Evolutionary conservation across 2,113 vertebrate species (phyloP).

Genomic region (Dryoscopus gambensis): DNA sequence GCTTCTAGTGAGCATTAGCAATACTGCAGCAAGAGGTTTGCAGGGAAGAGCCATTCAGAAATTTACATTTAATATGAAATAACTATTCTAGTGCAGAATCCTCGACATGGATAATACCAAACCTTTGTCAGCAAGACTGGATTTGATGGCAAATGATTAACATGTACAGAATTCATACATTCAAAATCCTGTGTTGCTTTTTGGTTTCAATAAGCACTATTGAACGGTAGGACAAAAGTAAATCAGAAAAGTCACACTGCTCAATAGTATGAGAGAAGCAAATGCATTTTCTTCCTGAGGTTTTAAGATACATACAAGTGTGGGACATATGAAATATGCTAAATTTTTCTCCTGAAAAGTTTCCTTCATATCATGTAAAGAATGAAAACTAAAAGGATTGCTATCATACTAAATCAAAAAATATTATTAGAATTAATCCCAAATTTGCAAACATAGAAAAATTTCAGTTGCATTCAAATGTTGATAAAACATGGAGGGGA

Average conservation of each 20-base stretch:
- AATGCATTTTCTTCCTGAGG: neutral
- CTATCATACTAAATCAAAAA: neutral
- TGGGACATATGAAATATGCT: neutral
- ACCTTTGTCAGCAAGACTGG: neutral
- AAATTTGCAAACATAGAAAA: neutral
- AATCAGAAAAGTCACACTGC: neutral
- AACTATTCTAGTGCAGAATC: neutral
- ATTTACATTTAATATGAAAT: neutral
- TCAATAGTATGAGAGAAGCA: neutral
- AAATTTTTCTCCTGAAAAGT: neutral
- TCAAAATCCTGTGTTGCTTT: neutral
- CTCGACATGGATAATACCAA: neutral
- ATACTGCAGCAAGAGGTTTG: neutral
- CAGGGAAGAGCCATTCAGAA: neutral
- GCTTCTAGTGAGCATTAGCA: neutral
- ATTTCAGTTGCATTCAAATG: neutral
- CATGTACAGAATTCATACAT: neutral
- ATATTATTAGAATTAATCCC: neutral
- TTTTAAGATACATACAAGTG: neutral
- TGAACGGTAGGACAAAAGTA: neutral
- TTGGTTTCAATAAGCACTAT: neutral
- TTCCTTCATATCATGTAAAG: neutral
- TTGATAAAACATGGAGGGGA: neutral
- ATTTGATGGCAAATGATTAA: neutral
- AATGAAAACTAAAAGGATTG: neutral